Conservation (phyloP, 2,113 vertebrate species). For the Microcebus lehilahytsara region DNA sequence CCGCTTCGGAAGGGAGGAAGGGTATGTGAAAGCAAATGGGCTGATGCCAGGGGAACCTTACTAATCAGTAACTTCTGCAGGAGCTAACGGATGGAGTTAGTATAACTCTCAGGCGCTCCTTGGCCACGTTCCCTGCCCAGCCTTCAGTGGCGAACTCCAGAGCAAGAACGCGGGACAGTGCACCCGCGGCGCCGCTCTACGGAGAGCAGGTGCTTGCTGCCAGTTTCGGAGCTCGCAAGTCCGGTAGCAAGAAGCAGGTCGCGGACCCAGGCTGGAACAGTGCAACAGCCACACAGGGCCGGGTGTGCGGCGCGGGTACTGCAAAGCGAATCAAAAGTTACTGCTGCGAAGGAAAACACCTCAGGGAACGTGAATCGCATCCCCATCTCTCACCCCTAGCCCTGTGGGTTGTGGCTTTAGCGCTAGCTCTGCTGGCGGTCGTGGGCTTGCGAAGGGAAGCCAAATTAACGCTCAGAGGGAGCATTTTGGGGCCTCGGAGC, state of each 20-base stretch:
- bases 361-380: not conserved
- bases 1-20: not conserved
- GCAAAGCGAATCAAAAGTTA: slow-evolving; percentile 36
- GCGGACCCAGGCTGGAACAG: not conserved
- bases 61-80: not conserved
- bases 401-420: not conserved
- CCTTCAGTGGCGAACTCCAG: not conserved
- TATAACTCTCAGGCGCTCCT: not conserved
- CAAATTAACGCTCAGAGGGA: slow-evolving; percentile 46
- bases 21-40: not conserved
- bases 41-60: not conserved
- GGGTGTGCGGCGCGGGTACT: too few species aligned
- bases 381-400: not conserved
- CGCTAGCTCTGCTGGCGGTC: not conserved
- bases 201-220: not conserved
- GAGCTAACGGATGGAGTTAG: not conserved
- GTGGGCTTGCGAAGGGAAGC: slow-evolving; percentile 17
- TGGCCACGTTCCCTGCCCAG: not conserved
- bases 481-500: slow-evolving; percentile 67
- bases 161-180: not conserved
- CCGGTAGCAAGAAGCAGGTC: not conserved
- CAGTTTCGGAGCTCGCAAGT: not conserved
- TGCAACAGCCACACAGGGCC: not conserved
- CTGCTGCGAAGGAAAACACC: not conserved
- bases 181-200: not conserved